phyloP scores from a whole-genome alignment of 92 coral and sea anemone genomes.

The Chrysogorgia sp. region DNA sequence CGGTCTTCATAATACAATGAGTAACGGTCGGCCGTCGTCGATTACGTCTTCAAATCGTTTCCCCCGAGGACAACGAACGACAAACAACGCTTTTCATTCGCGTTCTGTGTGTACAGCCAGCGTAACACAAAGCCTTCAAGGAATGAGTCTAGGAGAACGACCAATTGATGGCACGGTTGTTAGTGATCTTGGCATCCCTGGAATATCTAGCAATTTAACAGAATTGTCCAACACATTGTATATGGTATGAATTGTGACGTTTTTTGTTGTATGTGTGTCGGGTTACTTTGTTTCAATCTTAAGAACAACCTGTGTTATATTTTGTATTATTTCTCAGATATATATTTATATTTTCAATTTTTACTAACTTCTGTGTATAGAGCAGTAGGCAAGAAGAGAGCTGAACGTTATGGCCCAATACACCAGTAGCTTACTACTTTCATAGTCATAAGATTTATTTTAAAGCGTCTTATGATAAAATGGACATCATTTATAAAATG shows the following conservation, averaged over 20 bases:
- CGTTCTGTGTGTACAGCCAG: conserved; percentile 66
- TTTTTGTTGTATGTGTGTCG: conserved; percentile 3
- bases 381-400: too few relatives aligned
- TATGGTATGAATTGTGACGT: conserved; percentile 62
- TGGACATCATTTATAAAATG: too few relatives aligned
- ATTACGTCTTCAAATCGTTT: conserved; percentile 64
- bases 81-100: conserved; percentile 15
- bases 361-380: too few relatives aligned
- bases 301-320: too few relatives aligned
- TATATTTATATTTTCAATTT: too few relatives aligned
- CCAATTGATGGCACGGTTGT: conserved; percentile 96
- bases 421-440: too few relatives aligned
- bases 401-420: too few relatives aligned
- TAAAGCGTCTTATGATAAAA: too few relatives aligned
- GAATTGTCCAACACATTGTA: conserved; percentile 94
- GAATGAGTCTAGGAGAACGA: conserved; percentile 80
- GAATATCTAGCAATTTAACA: conserved; percentile 86
- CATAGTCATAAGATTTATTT: too few relatives aligned
- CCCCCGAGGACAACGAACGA: conserved; percentile 40
- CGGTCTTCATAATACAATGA: conserved; percentile 27
- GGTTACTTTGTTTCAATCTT: conserved; percentile 8
- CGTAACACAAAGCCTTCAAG: conserved; percentile 93
- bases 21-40: conserved; percentile 67
- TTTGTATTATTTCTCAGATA: too few relatives aligned
- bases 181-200: conserved; percentile 85